These are phyloP conservation scores for Phrynocephalus vlangalii DNA, from an alignment of 2,797 vertebrate species.

Conservation along the genomic window DNA sequence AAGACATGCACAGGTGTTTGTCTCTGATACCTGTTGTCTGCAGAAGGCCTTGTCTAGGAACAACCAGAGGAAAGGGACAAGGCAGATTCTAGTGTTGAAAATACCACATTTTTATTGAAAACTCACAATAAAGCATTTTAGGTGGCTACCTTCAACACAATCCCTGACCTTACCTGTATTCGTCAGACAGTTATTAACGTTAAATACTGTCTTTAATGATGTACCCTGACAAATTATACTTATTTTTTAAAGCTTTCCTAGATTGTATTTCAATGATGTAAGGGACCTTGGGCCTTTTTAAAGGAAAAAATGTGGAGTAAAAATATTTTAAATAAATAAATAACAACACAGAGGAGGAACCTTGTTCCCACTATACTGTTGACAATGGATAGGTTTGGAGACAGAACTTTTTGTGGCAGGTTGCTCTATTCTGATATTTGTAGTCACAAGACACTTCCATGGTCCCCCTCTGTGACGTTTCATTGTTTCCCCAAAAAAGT, in stretches of 20 bases:
- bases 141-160: background rate
- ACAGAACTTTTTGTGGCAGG: background rate
- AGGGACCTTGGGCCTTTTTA: too few species aligned
- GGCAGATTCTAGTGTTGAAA: background rate
- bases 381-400: background rate
- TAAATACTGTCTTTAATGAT: too few species aligned
- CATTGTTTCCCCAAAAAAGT: background rate
- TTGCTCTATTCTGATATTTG: too few species aligned
- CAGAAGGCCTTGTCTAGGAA: background rate
- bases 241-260: too few species aligned
- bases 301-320: too few species aligned
- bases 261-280: too few species aligned
- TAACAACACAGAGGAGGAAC: background rate
- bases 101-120: background rate
- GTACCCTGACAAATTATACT: too few species aligned
- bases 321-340: too few species aligned
- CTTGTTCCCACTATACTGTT: background rate
- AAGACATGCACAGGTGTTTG: background rate
- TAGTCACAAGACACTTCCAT: too few species aligned
- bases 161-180: background rate
- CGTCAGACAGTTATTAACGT: background rate
- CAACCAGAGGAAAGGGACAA: background rate
- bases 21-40: background rate
- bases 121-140: too few species aligned
- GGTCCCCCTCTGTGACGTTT: background rate